Conservation (phyloP, 2,113 vertebrate genomes). For the Eudyptes chrysolophus region DNA sequence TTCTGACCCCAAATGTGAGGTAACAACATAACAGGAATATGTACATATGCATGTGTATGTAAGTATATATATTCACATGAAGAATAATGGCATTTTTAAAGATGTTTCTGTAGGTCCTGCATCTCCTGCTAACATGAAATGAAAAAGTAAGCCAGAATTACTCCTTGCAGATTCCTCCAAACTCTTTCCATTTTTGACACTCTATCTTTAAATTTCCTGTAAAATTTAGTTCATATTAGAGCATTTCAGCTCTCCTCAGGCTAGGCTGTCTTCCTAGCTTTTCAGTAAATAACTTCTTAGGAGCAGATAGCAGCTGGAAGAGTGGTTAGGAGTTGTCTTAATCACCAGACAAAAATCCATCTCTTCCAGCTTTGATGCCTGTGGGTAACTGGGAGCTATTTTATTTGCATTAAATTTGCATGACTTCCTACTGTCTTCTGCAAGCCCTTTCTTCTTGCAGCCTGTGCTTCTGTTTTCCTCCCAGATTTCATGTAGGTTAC, state of each 20-base stretch:
- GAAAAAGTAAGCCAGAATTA: not conserved
- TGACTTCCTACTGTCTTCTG: not conserved
- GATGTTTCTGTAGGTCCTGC: not conserved
- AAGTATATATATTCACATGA: not conserved
- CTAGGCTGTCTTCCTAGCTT: not conserved
- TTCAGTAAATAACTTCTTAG: slow-evolving; percentile 14
- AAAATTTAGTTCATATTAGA: not conserved
- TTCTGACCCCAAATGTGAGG: not conserved
- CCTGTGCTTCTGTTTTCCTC: not conserved
- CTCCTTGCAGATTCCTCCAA: not conserved
- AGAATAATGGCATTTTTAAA: not conserved
- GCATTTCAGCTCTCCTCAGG: not conserved
- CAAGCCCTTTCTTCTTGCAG: not conserved
- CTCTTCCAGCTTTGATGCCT: not conserved
- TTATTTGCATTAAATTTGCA: slow-evolving; percentile 18
- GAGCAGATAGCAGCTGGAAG: not conserved
- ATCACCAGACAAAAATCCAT: not conserved
- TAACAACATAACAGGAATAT: not conserved
- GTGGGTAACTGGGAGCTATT: not conserved
- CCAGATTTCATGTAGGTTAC: not conserved
- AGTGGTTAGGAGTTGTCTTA: not conserved
- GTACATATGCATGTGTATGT: not conserved
- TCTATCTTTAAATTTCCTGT: not conserved
- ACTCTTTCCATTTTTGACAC: not conserved
- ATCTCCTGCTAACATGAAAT: not conserved